Evolutionary conservation across 2,113 vertebrate species (phyloP).

Genomic region (Athene cunicularia): DNA sequence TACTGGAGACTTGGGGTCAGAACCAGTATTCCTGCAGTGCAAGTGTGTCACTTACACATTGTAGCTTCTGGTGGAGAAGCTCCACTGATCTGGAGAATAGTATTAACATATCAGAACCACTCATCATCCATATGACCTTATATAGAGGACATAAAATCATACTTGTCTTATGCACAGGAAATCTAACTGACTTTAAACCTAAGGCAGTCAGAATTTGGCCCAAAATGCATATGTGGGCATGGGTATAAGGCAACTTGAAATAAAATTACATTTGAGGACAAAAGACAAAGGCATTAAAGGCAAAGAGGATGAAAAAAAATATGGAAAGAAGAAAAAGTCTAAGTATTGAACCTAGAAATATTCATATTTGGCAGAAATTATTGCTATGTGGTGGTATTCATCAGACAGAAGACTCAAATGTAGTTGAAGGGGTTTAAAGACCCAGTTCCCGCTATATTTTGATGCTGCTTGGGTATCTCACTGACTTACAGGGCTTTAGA

Average conservation of each 20-base stretch:
- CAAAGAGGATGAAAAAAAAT: neutral
- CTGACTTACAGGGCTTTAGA: neutral
- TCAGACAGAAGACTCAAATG: neutral
- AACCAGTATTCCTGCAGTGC: neutral
- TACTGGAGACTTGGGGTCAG: neutral
- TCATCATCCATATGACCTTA: neutral
- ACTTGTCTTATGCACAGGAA: neutral
- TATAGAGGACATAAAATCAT: neutral
- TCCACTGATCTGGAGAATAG: conserved; percentile 18
- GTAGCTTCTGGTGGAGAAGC: neutral
- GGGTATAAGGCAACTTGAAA: neutral
- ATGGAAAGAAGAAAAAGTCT: rapidly evolving
- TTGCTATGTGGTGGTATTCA: neutral
- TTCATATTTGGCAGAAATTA: neutral
- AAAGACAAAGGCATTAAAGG: neutral
- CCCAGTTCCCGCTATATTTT: neutral
- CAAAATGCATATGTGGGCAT: neutral
- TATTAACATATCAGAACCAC: neutral
- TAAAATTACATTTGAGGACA: neutral
- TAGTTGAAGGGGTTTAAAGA: neutral
- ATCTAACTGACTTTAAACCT: neutral
- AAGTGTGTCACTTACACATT: neutral
- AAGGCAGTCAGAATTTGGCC: neutral
- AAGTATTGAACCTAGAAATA: neutral
- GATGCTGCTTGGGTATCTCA: neutral